Base-by-base conservation (phyloP, 2,888 invertebrate species). In the Coremacera marginata region DNA sequence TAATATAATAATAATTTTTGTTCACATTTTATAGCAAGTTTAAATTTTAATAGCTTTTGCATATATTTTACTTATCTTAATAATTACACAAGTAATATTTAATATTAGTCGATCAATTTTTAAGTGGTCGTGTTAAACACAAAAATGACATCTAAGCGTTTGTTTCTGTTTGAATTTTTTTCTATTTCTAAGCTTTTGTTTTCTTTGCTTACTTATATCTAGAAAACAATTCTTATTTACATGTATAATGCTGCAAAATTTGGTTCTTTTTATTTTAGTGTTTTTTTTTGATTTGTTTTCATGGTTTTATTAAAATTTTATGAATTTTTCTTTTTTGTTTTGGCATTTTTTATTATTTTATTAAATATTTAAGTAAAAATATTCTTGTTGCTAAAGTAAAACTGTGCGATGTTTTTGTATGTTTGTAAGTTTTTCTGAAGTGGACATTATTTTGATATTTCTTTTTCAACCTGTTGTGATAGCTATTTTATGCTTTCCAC, bases 331-430 rank as follows among this genome's bases (percentile, higher is more conserved):
- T 68, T 27, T 68, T 14, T 68, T 65, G 8, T 27, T 68, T 68
- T 68, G 19, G 27, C 14, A 60, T 51, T 71, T 71, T 57, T 62
- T 3, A 31, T 31, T 14, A 16, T 7, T 63, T 63, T 31, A 31
- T 44, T 62, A 49, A 22, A 22, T 68, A 3, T 55, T 27, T 1
- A 70, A 8, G n/a, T 31, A 27, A 27, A 51, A 19, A n/a, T 8
- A 49, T 52, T 22, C 4, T 49, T 16, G 8, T 62, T 68, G 19
- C 27, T 70, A 62, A 70, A 75, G 49, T 68, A 75, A 68, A 75
- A 60, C 27, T 75, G 70, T 75, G 70, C 70, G 60, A 63, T 71
- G 31, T 57, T 44, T 76, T 62, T 51, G 7, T 11, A 9, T 75
- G n/a, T 27, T 62, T 63, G n/a, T 57, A 62, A 25, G 16, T 63